Evolutionary conservation across 2,113 vertebrate genomes (phyloP).

Genomic region (Atractosteus spatula): DNA sequence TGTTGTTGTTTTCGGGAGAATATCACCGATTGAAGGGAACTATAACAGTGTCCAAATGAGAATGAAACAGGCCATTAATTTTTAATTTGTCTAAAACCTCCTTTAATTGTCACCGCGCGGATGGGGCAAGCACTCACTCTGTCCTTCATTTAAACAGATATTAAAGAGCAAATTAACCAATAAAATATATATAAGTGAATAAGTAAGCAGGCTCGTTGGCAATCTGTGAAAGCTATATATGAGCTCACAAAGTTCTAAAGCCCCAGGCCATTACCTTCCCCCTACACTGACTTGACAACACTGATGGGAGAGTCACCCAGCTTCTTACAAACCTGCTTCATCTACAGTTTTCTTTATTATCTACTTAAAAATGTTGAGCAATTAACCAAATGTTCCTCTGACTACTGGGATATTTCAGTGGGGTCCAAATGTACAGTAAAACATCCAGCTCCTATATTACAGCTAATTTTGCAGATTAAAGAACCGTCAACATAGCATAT

Average conservation of each 20-base stretch:
- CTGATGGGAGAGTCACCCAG: too few species aligned
- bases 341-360: not conserved
- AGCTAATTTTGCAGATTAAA: not conserved
- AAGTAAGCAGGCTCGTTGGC: too few species aligned
- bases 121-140: not conserved
- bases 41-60: constrained; percentile 4
- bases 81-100: constrained; percentile 14
- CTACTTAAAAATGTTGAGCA: constrained; percentile 24
- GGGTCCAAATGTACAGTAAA: constrained; percentile 24
- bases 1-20: not conserved
- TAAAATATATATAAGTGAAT: too few species aligned
- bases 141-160: not conserved
- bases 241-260: too few species aligned
- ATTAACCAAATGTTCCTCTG: constrained; percentile 51
- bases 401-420: constrained; percentile 15
- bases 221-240: too few species aligned
- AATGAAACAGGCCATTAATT: constrained; percentile 19
- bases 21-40: not conserved
- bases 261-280: too few species aligned
- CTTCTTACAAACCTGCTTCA: too few species aligned
- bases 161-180: not conserved
- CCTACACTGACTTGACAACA: too few species aligned
- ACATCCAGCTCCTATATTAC: not conserved
- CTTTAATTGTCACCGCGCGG: constrained; percentile 14
- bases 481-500: constrained; percentile 8